phyloP scores from a whole-genome alignment of 2,797 vertebrate genomes.

The Taenioides sp. region DNA sequence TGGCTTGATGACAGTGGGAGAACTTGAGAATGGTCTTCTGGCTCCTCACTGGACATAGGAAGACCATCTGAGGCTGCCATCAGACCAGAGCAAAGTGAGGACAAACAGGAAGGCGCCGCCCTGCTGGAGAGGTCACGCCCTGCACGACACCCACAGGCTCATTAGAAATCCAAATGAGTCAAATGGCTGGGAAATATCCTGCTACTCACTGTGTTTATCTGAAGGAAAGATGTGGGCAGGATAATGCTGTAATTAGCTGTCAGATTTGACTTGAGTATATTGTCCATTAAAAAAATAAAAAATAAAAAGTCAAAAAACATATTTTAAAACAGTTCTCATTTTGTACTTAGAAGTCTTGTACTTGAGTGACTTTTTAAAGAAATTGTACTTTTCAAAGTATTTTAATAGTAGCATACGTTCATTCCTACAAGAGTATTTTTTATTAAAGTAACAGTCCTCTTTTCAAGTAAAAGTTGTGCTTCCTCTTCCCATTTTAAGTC shows the following conservation, averaged over 20 bases:
- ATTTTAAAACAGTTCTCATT: too few species aligned
- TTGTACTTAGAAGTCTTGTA: too few species aligned
- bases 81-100: not conserved
- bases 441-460: too few species aligned
- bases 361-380: too few species aligned
- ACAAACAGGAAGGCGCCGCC: conserved; percentile 1
- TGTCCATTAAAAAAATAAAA: too few species aligned
- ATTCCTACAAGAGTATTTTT: too few species aligned
- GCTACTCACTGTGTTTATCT: not conserved
- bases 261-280: not conserved
- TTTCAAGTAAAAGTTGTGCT: too few species aligned
- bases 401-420: too few species aligned
- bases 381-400: too few species aligned
- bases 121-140: not conserved
- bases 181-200: not conserved
- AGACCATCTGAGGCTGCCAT: not conserved
- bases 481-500: too few species aligned
- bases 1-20: too few species aligned
- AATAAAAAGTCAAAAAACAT: not conserved
- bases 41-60: not conserved
- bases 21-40: not conserved
- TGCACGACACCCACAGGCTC: not conserved
- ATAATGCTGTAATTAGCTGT: not conserved
- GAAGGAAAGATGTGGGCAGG: not conserved
- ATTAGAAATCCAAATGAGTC: not conserved